Percentiles rank a stretch among this genome's conserved stretches.
phyloP scores from a whole-genome alignment of 2,113 vertebrate genomes.

The Rhineura floridana region DNA sequence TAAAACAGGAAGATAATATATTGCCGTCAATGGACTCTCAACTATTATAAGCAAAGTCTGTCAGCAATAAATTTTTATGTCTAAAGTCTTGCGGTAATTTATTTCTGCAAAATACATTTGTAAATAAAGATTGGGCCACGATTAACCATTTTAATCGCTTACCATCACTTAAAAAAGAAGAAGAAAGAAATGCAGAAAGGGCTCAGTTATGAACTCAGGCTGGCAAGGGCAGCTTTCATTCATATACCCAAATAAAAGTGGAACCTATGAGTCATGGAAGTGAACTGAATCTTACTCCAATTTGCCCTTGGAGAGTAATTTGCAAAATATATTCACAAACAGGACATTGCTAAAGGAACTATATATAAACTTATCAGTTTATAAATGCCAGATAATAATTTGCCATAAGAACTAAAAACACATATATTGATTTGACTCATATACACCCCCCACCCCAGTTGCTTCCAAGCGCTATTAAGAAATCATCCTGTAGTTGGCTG shows the following conservation, averaged over 20 bases:
- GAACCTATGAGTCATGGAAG: neutral
- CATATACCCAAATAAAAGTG: neutral
- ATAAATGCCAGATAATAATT: neutral
- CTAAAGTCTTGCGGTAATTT: constrained; percentile 41
- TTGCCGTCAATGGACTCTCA: constrained; percentile 57
- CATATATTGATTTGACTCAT: neutral
- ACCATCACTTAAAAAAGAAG: neutral
- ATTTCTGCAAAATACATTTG: constrained; percentile 44
- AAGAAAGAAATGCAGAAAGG: constrained; percentile 4
- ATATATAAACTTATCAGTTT: neutral
- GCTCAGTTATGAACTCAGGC: neutral
- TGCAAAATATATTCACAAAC: neutral
- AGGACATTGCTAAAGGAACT: neutral
- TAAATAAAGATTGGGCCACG: constrained; percentile 53
- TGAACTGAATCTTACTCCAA: neutral
- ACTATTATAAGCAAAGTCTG: constrained; percentile 49
- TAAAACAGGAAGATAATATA: constrained; percentile 59
- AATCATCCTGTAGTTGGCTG: neutral
- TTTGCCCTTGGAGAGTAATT: neutral
- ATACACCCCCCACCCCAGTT: too few species aligned
- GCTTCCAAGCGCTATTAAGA: neutral
- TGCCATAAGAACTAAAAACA: neutral
- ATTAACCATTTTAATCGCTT: constrained; percentile 45
- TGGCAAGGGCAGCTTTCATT: neutral
- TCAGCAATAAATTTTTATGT: constrained; percentile 47